Conservation (phyloP, 2,797 vertebrate genomes). For the Chelon labrosus region DNA sequence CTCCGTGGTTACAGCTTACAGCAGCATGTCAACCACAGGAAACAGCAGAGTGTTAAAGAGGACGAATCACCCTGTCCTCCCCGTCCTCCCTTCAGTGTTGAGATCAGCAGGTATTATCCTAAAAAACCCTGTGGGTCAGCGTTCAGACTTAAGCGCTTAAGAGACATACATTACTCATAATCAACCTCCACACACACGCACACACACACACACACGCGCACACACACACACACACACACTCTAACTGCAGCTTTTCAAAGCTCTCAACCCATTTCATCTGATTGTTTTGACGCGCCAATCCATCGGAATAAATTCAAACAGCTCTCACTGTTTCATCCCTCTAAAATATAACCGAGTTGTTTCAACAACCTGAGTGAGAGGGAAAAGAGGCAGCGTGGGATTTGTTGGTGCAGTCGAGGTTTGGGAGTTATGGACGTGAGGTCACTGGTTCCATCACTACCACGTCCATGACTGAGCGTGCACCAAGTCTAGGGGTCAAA, state of each 20-base stretch:
- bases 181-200: not conserved
- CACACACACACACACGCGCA: no score
- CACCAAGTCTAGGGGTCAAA: no score
- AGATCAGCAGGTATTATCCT: constrained; percentile 5
- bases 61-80: not conserved
- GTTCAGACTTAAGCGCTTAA: constrained; percentile 1
- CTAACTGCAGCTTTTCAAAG: constrained; percentile 6
- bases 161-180: constrained; percentile 8
- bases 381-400: not conserved
- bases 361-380: not conserved
- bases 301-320: not conserved
- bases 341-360: not conserved
- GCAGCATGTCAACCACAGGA: not conserved
- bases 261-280: not conserved
- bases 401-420: no score
- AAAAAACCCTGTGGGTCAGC: not conserved
- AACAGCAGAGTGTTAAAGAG: not conserved
- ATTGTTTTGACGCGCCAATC: constrained; percentile 9
- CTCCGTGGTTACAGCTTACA: not conserved
- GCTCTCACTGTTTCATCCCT: not conserved
- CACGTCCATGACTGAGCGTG: no score
- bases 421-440: no score
- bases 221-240: not conserved
- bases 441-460: no score
- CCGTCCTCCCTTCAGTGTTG: not conserved